phyloP scores from a whole-genome alignment of 2,888 invertebrate genomes.

The Drosophila rubida region DNA sequence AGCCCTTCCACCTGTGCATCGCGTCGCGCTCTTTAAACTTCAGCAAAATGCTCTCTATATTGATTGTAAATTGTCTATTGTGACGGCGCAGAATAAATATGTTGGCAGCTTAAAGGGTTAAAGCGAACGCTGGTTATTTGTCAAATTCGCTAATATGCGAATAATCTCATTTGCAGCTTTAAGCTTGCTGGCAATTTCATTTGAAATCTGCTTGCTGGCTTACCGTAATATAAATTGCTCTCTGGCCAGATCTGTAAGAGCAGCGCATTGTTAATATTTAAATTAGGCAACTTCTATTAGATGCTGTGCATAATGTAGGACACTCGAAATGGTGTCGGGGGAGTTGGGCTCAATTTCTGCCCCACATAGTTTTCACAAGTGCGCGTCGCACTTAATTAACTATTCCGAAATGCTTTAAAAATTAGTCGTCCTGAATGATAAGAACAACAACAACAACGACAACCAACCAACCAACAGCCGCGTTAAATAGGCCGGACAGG shows the following conservation, averaged over 20 bases:
- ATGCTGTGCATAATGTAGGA: conserved; percentile 49
- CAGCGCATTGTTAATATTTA: not conserved
- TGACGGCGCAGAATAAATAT: not conserved
- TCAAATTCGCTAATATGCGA: too few relatives aligned
- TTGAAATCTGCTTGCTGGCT: too few relatives aligned
- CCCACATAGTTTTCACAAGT: conserved; percentile 13
- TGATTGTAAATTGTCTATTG: conserved; percentile 49
- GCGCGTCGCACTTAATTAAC: conserved; percentile 72
- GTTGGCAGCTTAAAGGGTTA: not conserved
- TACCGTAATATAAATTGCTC: not conserved
- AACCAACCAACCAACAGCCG: too few relatives aligned
- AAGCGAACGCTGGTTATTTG: too few relatives aligned
- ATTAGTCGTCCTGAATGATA: conserved; percentile 72
- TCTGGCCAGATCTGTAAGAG: too few relatives aligned
- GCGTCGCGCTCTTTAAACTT: conserved; percentile 31
- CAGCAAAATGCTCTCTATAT: conserved; percentile 45
- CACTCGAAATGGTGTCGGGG: conserved; percentile 41
- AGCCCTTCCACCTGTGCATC: conserved; percentile 18
- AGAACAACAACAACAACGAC: conserved; percentile 23
- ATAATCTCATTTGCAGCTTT: too few relatives aligned
- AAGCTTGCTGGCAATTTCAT: too few relatives aligned
- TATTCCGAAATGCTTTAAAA: conserved; percentile 74
- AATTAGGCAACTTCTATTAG: not conserved
- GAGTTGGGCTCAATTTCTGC: not conserved
- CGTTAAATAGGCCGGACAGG: not conserved